A percentile compares a stretch with the other conserved stretches of the same genome.
Conservation (phyloP, 2,113 vertebrate genomes). For the Pollimyrus isidori region DNA sequence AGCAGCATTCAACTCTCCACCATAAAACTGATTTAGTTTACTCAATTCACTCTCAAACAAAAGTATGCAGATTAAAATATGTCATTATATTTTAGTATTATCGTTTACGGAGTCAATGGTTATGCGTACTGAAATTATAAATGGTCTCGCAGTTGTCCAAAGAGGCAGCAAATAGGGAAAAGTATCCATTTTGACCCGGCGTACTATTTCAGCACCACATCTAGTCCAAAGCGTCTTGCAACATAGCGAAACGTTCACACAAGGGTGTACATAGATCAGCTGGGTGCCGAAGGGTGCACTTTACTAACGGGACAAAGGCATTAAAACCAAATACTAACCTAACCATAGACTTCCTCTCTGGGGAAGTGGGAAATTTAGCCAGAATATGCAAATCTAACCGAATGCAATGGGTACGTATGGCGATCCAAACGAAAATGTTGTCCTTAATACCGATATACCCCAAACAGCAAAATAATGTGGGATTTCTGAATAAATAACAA, state of each 20-base stretch:
- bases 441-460: conserved; percentile 6
- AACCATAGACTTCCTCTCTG: conserved; percentile 1
- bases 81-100: not conserved
- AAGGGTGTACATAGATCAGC: conserved; percentile 23
- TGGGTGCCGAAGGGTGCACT: not conserved
- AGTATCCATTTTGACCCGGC: conserved; percentile 47
- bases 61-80: not conserved
- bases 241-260: conserved; percentile 24
- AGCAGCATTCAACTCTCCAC: conserved; percentile 22
- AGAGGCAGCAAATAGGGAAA: conserved; percentile 21
- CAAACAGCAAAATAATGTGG: not conserved
- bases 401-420: conserved; percentile 29
- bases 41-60: not conserved
- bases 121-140: conserved; percentile 10
- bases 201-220: conserved; percentile 41
- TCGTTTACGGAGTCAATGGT: not conserved
- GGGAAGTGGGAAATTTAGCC: conserved; percentile 3
- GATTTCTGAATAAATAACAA: not conserved
- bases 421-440: conserved; percentile 24
- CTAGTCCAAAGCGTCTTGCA: conserved; percentile 28
- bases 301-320: not conserved
- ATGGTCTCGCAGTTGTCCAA: conserved; percentile 8
- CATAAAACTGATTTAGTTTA: not conserved
- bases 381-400: conserved; percentile 10
- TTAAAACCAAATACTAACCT: not conserved